Evolutionary conservation across 2,797 vertebrate species (phyloP).

Genomic region (Rhincodon typus): DNA sequence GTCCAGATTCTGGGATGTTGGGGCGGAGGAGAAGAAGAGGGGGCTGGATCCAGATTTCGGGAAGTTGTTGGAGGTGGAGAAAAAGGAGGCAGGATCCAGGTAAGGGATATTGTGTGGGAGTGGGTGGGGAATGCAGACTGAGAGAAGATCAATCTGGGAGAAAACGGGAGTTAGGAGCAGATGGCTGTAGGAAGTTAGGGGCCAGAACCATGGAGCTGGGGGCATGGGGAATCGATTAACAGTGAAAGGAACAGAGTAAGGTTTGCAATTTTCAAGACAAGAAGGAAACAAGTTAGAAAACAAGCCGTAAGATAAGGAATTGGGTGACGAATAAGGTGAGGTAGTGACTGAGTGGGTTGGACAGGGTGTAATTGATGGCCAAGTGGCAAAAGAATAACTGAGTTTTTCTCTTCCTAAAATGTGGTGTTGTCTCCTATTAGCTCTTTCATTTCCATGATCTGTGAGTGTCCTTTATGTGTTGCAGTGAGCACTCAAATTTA

Average conservation of each 20-base stretch:
- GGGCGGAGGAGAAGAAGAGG: too few species aligned
- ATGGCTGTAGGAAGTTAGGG: background rate
- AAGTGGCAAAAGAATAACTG: background rate
- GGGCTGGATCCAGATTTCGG: too few species aligned
- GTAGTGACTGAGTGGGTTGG: background rate
- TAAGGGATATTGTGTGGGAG: background rate
- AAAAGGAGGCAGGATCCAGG: background rate
- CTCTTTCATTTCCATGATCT: background rate
- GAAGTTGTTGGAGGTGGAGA: too few species aligned
- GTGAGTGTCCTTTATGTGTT: background rate
- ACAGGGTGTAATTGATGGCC: background rate
- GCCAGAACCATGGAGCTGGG: background rate
- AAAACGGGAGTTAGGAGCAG: background rate
- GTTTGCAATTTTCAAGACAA: background rate
- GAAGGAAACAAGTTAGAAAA: background rate
- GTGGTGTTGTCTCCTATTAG: too few species aligned
- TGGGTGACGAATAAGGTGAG: background rate
- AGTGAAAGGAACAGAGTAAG: background rate
- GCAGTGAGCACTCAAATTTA: background rate
- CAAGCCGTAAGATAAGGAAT: background rate
- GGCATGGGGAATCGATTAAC: background rate
- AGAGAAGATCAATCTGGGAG: background rate
- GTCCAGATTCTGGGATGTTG: too few species aligned
- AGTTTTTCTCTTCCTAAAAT: too few species aligned
- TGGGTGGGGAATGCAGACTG: background rate